Base-by-base conservation (phyloP, 92 coral and sea anemone species). In the Chrysogorgia sp. region DNA sequence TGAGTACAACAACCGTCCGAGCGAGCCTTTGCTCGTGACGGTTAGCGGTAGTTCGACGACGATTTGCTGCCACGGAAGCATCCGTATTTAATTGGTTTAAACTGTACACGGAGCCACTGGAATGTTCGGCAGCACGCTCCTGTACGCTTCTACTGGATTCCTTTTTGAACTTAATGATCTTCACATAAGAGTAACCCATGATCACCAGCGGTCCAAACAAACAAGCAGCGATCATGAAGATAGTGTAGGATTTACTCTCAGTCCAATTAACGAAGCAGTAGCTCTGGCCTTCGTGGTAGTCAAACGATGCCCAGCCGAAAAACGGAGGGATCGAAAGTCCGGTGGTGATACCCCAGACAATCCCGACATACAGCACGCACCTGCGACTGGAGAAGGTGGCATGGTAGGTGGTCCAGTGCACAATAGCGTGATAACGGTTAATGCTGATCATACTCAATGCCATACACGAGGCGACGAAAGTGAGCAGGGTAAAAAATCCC, bases 401-500 rank as follows among this genome's bases (percentile, higher is more conserved):
- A 1, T 31, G 68, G 52, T 90, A 88, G 55, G 23, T 60, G 48
- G 69, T 90, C 96, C 96, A 90, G 29, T 71, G 82, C 14, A 90
- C 96, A 55, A 90, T 86, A 63, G 84, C 87, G 82, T 81, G 87
- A 76, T 85, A 90, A 25, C 96, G 64, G 63, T 90, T 90, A 47
- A 90, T 80, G 30, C 90, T 87, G 34, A 90, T 88, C 86, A 90
- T 72, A n/a, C 88, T 85, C 34, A 90, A 83, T 31, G 90, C 84
- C 92, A 90, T 88, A 22, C 86, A 91, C 9, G 96, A 88, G 3
- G 96, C 91, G 56, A 90, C 86, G 50, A 90, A 90, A 19, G 90
- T 81, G 20, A 88, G 69, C 81, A 88, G 70, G n/a, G 90, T 88
- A 3, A 84, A 29, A 52, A 90, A 90, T 63, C 88, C 96, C 12